Conservation (phyloP, 2,113 vertebrate genomes). For the Sprattus sprattus region DNA sequence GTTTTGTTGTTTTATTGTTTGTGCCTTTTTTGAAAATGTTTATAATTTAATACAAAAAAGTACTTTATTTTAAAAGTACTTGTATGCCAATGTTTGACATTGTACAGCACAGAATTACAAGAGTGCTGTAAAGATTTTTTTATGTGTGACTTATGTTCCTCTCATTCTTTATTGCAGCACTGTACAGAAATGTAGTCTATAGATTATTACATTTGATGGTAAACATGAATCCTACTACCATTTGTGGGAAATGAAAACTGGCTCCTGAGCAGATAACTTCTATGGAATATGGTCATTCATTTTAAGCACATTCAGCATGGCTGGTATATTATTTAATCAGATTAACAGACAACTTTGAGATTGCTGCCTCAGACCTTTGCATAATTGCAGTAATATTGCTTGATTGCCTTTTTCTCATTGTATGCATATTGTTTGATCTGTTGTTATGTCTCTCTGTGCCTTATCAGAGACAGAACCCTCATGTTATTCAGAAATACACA, state of each 20-base stretch:
- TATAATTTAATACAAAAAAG: background rate
- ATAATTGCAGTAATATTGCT: conserved; percentile 12
- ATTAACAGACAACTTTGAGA: conserved; percentile 1
- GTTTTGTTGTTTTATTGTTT: background rate
- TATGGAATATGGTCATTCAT: background rate
- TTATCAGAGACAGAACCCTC: conserved; percentile 10
- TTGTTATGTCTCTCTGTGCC: conserved; percentile 9
- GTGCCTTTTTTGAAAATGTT: conserved; percentile 2
- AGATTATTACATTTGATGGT: background rate
- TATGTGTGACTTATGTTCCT: conserved; percentile 7
- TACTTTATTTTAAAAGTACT: conserved; percentile 19
- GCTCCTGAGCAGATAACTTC: background rate
- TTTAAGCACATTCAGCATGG: conserved; percentile 2
- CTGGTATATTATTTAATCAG: conserved; percentile 5
- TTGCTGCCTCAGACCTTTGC: background rate
- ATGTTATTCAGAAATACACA: background rate
- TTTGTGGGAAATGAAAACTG: background rate
- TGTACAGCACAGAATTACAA: background rate
- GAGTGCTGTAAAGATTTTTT: conserved; percentile 2
- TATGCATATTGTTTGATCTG: background rate
- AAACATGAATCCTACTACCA: background rate
- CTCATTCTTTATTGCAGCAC: background rate
- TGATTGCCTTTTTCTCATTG: conserved; percentile 17
- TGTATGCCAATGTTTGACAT: conserved; percentile 4
- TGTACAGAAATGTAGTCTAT: conserved; percentile 8